Conservation (phyloP, 2,113 vertebrate genomes). For the Datnioides undecimradiatus region DNA sequence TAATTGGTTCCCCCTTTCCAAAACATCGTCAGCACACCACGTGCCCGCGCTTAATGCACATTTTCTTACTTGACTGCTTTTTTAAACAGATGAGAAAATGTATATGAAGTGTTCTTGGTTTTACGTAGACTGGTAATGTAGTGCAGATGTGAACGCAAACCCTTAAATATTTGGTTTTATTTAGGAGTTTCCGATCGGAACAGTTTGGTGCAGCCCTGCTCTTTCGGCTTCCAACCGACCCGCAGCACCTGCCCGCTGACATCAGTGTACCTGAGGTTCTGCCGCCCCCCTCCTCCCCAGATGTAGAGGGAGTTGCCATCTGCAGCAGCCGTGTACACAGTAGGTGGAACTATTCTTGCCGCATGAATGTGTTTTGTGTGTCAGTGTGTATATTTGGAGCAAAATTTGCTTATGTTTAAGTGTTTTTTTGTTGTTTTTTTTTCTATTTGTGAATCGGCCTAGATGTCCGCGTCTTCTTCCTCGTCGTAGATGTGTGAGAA, state of each 20-base stretch:
- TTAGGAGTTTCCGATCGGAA: slow-evolving; percentile 31
- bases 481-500: not conserved
- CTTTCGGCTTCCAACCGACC: slow-evolving; percentile 23
- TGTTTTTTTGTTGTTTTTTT: no score
- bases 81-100: not conserved
- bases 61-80: not conserved
- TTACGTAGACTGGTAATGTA: not conserved
- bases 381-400: not conserved
- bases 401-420: no score
- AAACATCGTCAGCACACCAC: not conserved
- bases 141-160: not conserved
- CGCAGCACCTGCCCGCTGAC: slow-evolving; percentile 46
- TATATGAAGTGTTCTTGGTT: not conserved
- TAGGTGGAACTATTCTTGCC: slow-evolving; percentile 37
- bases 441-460: no score
- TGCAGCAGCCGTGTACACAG: slow-evolving; percentile 75
- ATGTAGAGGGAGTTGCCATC: slow-evolving; percentile 80
- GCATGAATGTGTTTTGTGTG: not conserved
- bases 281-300: slow-evolving; percentile 62
- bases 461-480: not conserved
- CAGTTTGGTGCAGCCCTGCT: slow-evolving; percentile 19
- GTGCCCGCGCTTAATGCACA: not conserved
- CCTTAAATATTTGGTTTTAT: not conserved
- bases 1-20: not conserved
- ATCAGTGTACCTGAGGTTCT: slow-evolving; percentile 65